Conservation (phyloP, 1,140 invertebrate genomes). For the Parapsyche elsis region DNA sequence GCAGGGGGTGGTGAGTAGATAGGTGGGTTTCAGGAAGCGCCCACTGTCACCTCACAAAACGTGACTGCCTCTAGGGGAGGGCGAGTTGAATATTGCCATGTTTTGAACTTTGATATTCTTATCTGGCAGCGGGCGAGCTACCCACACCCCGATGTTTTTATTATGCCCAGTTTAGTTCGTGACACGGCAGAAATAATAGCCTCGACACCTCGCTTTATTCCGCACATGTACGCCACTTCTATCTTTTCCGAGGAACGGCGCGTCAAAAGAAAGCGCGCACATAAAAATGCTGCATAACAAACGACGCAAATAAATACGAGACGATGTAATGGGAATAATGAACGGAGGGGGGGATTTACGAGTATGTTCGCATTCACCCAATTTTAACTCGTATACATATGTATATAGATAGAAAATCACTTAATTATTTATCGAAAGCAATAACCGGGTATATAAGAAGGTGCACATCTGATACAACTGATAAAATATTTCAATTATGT, state of each 20-base stretch:
- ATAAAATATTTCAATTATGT: no score
- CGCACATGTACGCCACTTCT: slow-evolving; percentile 11
- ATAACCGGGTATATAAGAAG: no score
- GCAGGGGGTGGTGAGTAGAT: neutral
- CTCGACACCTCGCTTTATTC: slow-evolving; percentile 29
- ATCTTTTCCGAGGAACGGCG: neutral
- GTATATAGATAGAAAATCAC: no score
- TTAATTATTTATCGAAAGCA: no score
- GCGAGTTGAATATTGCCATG: slow-evolving; percentile 33
- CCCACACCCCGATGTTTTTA: slow-evolving; percentile 42
- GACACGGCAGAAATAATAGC: slow-evolving; percentile 38
- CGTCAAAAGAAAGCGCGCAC: neutral
- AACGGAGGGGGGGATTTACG: no score
- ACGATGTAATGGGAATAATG: no score
- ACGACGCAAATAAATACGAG: no score
- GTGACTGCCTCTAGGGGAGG: slow-evolving; percentile 35
- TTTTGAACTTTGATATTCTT: slow-evolving; percentile 46
- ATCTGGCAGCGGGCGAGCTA: slow-evolving; percentile 17
- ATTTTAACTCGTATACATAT: no score
- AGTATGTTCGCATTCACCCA: no score
- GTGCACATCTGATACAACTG: no score
- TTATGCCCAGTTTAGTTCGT: slow-evolving; percentile 45
- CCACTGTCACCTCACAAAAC: slow-evolving; percentile 54
- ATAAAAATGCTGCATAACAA: no score
- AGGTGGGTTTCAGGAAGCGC: slow-evolving; percentile 13